Conservation (phyloP, 2,888 invertebrate species). For the Philereme vetulata region DNA sequence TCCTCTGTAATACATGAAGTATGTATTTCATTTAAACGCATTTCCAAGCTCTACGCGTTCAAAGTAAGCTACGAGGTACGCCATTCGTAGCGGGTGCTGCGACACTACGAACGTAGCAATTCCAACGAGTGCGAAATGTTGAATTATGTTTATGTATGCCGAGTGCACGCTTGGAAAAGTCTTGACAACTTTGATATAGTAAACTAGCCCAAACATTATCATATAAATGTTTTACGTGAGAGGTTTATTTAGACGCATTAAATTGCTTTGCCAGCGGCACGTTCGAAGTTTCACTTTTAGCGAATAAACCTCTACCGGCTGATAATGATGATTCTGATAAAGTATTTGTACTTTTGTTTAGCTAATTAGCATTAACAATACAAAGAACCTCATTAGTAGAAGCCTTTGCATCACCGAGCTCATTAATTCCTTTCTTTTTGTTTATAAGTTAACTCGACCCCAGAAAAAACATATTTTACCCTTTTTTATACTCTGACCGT, state of each 20-base stretch:
- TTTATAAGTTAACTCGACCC: background rate
- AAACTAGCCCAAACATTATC: background rate
- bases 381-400: slow-evolving; percentile 19
- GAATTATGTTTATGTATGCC: slow-evolving; percentile 9
- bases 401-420: slow-evolving; percentile 18
- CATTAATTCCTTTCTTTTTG: slow-evolving; percentile 22
- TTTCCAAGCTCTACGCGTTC: slow-evolving; percentile 10
- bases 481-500: slow-evolving; percentile 10
- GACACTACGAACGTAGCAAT: slow-evolving; percentile 15
- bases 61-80: slow-evolving; percentile 24
- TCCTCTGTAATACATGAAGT: too few relatives aligned
- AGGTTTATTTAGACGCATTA: too few relatives aligned
- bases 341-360: too few relatives aligned
- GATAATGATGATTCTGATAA: too few relatives aligned
- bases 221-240: too few relatives aligned
- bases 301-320: too few relatives aligned
- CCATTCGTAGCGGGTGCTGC: slow-evolving; percentile 13
- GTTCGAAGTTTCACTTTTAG: too few relatives aligned
- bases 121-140: slow-evolving; percentile 17
- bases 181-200: background rate
- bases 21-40: slow-evolving; percentile 3
- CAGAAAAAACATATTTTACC: slow-evolving; percentile 14
- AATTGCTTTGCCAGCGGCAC: too few relatives aligned
- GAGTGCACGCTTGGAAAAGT: slow-evolving; percentile 6
- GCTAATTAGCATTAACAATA: too few relatives aligned